Conservation (phyloP, 1,140 invertebrate species). For the Oreohelix idahoensis region DNA sequence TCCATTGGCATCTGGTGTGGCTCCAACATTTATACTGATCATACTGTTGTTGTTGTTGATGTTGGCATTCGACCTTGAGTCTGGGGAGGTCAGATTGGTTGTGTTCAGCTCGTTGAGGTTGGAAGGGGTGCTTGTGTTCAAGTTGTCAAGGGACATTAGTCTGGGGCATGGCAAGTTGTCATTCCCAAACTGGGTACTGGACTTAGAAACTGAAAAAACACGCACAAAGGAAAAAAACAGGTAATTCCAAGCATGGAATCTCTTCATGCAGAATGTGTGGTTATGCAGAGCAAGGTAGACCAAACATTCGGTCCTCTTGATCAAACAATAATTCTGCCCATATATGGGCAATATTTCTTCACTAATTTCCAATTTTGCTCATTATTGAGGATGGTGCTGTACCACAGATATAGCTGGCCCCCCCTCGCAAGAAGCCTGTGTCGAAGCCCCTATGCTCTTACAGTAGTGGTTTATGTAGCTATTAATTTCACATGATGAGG, state of each 20-base stretch:
- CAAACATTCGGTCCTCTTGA: not conserved
- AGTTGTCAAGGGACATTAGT: not conserved
- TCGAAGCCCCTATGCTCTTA: too few species aligned
- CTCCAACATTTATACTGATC: not conserved
- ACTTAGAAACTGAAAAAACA: not conserved
- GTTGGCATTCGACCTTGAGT: not conserved
- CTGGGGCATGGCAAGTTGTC: not conserved
- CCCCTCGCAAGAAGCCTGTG: too few species aligned
- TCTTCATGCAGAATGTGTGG: not conserved
- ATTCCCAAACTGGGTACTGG: not conserved
- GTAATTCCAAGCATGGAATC: not conserved
- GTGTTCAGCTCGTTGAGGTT: conserved; percentile 1
- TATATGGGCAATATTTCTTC: too few species aligned
- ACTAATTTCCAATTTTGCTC: too few species aligned
- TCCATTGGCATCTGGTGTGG: not conserved
- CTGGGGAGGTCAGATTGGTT: not conserved
- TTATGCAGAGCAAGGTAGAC: not conserved
- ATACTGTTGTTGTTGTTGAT: not conserved
- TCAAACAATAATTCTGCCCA: too few species aligned
- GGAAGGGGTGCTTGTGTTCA: not conserved
- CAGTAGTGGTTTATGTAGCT: too few species aligned
- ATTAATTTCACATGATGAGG: too few species aligned
- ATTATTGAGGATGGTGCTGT: too few species aligned
- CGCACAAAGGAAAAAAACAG: not conserved
- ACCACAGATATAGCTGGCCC: too few species aligned